These are phyloP conservation scores for rabbit (Oryctolagus cuniculus) DNA, from an alignment of 2,113 vertebrate genomes.

Conservation along the genomic window DNA sequence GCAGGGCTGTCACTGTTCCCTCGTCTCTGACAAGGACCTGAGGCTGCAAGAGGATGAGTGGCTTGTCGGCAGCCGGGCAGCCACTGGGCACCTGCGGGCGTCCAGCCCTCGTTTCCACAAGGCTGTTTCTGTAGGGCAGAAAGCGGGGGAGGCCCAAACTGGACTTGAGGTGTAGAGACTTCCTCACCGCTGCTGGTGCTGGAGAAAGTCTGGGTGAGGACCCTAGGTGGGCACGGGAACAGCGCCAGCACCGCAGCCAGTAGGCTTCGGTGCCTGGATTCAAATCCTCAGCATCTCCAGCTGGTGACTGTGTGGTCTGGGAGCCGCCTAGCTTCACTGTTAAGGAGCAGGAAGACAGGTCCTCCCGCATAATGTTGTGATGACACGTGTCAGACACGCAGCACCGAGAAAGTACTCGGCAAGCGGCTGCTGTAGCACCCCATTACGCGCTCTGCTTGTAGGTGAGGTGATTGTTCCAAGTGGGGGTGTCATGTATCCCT, in stretches of 20 bases:
- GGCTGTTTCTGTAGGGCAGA: background rate
- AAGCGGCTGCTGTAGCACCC: background rate
- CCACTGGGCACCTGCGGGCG: background rate
- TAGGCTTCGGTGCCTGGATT: background rate
- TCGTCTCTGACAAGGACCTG: background rate
- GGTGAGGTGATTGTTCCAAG: background rate
- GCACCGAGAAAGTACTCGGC: background rate
- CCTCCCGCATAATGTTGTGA: too few species aligned
- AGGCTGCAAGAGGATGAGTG: background rate
- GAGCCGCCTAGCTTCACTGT: background rate
- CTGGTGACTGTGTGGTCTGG: background rate
- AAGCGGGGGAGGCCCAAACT: background rate
- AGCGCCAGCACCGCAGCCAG: background rate
- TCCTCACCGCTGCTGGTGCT: background rate
- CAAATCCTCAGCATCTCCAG: background rate
- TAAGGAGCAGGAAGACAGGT: too few species aligned
- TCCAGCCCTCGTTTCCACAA: background rate
- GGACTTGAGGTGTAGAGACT: background rate
- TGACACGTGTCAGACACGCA: fast-evolving
- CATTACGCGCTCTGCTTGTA: too few species aligned
- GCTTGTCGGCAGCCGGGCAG: background rate
- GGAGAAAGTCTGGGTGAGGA: background rate
- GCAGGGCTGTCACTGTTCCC: background rate
- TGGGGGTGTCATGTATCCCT: background rate
- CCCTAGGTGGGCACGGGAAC: too few species aligned